Conservation (phyloP, 1,140 invertebrate species). For the Periplaneta americana region DNA sequence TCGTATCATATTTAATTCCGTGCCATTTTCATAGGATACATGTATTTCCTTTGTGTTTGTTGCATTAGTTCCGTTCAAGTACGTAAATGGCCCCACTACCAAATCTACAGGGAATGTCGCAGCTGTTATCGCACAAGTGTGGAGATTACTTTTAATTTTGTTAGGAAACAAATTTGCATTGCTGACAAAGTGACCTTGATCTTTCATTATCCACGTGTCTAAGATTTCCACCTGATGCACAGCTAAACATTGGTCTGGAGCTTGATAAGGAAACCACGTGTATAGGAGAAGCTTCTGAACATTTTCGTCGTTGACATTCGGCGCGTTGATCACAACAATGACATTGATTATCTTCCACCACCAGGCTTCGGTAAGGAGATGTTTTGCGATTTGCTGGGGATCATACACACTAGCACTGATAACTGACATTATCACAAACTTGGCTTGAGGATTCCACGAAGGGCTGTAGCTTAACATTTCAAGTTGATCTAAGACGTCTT, state of each 20-base stretch:
- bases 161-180: not conserved
- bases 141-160: not conserved
- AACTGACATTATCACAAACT: not conserved
- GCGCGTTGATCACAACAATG: not conserved
- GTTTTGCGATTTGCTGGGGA: not conserved
- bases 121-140: not conserved
- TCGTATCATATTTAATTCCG: not conserved
- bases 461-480: not conserved
- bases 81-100: not conserved
- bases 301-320: not conserved
- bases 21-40: not conserved
- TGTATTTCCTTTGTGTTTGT: not conserved
- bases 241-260: not conserved
- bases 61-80: not conserved
- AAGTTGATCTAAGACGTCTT: not conserved
- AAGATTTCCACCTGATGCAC: not conserved
- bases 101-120: not conserved
- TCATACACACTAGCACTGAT: not conserved
- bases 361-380: not conserved
- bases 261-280: not conserved
- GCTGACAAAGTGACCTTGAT: not conserved
- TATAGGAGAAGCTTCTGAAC: not conserved
- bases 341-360: not conserved
- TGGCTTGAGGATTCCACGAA: not conserved
- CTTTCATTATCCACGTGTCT: not conserved